Conservation (phyloP, 1,140 invertebrate genomes). For the Bombus vancouverensis region DNA sequence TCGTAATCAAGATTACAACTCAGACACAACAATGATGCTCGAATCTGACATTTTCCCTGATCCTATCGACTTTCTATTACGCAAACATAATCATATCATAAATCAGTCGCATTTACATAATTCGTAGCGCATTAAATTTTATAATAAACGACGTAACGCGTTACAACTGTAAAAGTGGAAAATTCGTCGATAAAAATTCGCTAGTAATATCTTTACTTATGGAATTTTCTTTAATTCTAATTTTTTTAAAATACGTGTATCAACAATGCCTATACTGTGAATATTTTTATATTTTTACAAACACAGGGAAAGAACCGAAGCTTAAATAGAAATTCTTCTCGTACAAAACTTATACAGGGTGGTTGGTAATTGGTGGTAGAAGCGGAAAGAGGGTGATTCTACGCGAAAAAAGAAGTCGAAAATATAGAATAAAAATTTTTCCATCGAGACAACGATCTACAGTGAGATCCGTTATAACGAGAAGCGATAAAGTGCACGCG, state of each 20-base stretch:
- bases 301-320: background rate
- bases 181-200: background rate
- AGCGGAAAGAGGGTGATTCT: too few relatives aligned
- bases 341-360: too few relatives aligned
- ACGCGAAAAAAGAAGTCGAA: too few relatives aligned
- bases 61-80: background rate
- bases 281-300: background rate
- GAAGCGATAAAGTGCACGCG: too few relatives aligned
- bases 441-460: too few relatives aligned
- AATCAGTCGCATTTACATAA: background rate
- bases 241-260: too few relatives aligned
- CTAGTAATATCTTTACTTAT: background rate
- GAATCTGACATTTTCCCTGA: background rate
- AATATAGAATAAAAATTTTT: too few relatives aligned
- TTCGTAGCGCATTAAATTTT: background rate
- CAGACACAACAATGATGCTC: background rate
- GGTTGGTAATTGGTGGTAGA: too few relatives aligned
- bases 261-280: too few relatives aligned
- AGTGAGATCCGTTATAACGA: too few relatives aligned
- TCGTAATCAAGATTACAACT: background rate
- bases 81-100: background rate
- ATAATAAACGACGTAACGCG: background rate
- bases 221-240: too few relatives aligned
- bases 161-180: background rate
- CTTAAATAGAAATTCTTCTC: background rate